These are phyloP conservation scores for Equus quagga DNA, from an alignment of 2,113 vertebrate genomes.

Conservation along the genomic window DNA sequence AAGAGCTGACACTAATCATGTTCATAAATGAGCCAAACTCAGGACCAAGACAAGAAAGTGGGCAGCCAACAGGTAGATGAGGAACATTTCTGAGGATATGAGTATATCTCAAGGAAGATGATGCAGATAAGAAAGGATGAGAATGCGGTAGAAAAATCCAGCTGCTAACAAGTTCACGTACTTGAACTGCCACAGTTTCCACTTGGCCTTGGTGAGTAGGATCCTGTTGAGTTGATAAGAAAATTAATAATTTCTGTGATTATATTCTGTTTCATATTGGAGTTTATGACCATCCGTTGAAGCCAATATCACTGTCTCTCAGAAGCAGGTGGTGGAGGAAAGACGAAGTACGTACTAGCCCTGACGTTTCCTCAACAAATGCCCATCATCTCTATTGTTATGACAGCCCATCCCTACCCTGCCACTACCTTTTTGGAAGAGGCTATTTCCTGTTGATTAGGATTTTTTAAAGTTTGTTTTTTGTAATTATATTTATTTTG, in stretches of 20 bases:
- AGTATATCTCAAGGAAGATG: neutral
- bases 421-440: neutral
- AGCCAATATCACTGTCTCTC: neutral
- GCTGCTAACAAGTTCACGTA: neutral
- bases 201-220: neutral
- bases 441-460: neutral
- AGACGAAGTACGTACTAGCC: neutral
- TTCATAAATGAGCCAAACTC: neutral
- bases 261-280: neutral
- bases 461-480: neutral
- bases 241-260: neutral
- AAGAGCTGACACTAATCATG: neutral
- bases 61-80: neutral
- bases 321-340: neutral
- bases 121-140: neutral
- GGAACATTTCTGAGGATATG: neutral
- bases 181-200: neutral
- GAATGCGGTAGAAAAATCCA: neutral
- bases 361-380: neutral
- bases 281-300: neutral
- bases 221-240: neutral
- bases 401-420: neutral
- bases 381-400: neutral
- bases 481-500: slow-evolving; percentile 29
- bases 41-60: neutral